phyloP scores from a whole-genome alignment of 2,888 invertebrate species.

The Eupeodes luniger region DNA sequence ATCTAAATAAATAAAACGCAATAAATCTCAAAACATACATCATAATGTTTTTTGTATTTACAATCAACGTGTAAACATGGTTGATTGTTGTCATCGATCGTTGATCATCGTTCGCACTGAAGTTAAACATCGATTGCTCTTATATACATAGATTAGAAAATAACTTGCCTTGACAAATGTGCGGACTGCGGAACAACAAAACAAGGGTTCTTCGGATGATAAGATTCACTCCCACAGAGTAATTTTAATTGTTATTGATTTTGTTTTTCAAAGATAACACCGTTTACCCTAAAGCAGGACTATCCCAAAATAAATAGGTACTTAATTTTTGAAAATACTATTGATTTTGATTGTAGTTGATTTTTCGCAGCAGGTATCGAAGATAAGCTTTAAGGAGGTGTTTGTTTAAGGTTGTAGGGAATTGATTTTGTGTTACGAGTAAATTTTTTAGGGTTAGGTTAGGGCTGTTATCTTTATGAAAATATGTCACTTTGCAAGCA shows the following conservation, averaged over 20 bases:
- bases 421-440: background rate
- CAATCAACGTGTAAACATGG: constrained; percentile 7
- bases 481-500: too few species aligned
- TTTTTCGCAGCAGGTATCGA: background rate
- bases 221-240: constrained; percentile 11
- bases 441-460: too few species aligned
- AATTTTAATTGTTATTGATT: background rate
- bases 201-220: constrained; percentile 11
- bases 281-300: background rate
- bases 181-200: constrained; percentile 7
- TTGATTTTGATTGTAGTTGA: background rate
- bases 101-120: background rate
- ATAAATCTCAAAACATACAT: constrained; percentile 21
- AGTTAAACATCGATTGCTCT: background rate
- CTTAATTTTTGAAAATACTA: background rate
- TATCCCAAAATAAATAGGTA: constrained; percentile 4
- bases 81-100: background rate
- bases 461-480: too few species aligned
- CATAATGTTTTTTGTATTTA: background rate
- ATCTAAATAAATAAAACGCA: background rate
- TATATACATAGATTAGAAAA: background rate
- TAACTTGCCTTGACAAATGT: background rate
- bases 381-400: background rate
- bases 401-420: background rate
- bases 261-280: background rate